Percentiles rank a stretch among this genome's conserved stretches.
These are phyloP conservation scores for Cryptops parisi DNA, from an alignment of 2,888 invertebrate genomes.

Conservation along the genomic window DNA sequence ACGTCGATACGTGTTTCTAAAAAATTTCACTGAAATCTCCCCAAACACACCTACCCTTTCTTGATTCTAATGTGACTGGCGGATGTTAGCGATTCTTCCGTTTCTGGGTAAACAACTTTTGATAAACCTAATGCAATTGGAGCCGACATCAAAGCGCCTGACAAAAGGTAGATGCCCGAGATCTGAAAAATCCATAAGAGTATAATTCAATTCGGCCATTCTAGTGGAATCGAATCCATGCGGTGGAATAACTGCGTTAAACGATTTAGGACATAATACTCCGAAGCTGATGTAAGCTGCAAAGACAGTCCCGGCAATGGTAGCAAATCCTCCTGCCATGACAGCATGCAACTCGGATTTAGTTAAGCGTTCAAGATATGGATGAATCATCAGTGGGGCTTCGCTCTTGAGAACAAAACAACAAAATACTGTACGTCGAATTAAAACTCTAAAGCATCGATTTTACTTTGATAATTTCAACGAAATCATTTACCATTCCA, in stretches of 20 bases:
- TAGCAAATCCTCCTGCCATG: constrained; percentile 88
- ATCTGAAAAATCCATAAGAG: constrained; percentile 24
- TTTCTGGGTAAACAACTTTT: constrained; percentile 38
- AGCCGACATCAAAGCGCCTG: constrained; percentile 39
- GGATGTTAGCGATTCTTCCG: constrained; percentile 31
- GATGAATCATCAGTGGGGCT: constrained; percentile 72
- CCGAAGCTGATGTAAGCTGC: constrained; percentile 87
- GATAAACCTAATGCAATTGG: constrained; percentile 37
- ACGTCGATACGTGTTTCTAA: background rate
- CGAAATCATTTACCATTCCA: constrained; percentile 37
- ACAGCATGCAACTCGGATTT: constrained; percentile 83
- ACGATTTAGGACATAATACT: constrained; percentile 43
- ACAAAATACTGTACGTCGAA: background rate
- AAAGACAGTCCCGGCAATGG: constrained; percentile 76
- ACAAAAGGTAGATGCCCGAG: constrained; percentile 33
- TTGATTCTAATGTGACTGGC: constrained; percentile 40
- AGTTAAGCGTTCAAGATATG: constrained; percentile 67
- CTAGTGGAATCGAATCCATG: background rate
- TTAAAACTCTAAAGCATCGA: no score
- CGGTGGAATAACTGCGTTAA: background rate
- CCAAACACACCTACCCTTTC: constrained; percentile 41
- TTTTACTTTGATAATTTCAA: no score
- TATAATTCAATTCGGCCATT: background rate
- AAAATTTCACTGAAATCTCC: background rate
- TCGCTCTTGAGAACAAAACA: constrained; percentile 51